These are phyloP conservation scores for Leistus spinibarbis DNA, from an alignment of 2,888 invertebrate genomes.

Conservation along the genomic window DNA sequence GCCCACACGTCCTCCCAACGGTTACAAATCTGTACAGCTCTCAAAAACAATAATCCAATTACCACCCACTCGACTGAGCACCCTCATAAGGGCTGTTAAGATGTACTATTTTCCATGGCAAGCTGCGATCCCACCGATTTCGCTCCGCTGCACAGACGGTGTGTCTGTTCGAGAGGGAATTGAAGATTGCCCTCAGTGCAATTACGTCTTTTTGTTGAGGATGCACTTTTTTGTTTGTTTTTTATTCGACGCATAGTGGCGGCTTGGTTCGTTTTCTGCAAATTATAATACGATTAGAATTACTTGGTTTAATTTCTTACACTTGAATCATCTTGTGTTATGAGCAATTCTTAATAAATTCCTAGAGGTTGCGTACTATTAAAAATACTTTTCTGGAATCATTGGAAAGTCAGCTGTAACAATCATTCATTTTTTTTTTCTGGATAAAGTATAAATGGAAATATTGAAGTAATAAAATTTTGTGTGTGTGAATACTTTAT, in stretches of 20 bases:
- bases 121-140: background rate
- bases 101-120: background rate
- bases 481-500: too few species aligned
- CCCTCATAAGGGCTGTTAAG: slow-evolving; percentile 39
- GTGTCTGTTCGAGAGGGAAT: background rate
- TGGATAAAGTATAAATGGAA: too few species aligned
- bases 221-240: background rate
- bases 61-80: slow-evolving; percentile 44
- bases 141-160: background rate
- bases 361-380: background rate
- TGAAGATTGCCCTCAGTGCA: background rate
- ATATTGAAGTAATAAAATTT: too few species aligned
- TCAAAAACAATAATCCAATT: slow-evolving; percentile 48
- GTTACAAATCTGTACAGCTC: slow-evolving; percentile 41
- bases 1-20: slow-evolving; percentile 41
- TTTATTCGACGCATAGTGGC: background rate
- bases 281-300: background rate
- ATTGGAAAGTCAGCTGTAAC: background rate
- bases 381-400: background rate
- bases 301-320: background rate
- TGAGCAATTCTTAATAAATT: background rate
- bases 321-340: background rate
- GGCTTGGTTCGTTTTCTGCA: background rate
- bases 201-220: background rate
- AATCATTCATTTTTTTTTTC: background rate